These are phyloP conservation scores for Coleophora deauratella DNA, from an alignment of 2,888 invertebrate genomes.

Conservation along the genomic window DNA sequence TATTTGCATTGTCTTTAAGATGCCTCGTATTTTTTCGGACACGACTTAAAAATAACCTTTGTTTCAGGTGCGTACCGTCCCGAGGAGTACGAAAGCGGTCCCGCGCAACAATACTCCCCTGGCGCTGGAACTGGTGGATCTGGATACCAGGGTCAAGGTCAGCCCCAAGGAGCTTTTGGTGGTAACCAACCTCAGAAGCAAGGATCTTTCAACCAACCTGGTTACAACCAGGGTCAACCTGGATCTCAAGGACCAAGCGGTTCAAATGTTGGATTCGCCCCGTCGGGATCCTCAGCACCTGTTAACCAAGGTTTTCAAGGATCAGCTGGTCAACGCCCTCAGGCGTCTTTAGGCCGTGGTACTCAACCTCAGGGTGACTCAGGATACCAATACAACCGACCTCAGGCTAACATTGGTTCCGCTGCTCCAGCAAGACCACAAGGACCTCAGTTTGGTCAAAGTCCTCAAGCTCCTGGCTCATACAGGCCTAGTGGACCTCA, in stretches of 20 bases:
- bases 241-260: slow-evolving; percentile 13
- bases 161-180: slow-evolving; percentile 8
- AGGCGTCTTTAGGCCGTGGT: background rate
- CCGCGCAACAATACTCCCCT: slow-evolving; percentile 25
- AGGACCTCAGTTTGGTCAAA: background rate
- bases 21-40: no score
- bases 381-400: slow-evolving; percentile 22
- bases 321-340: background rate
- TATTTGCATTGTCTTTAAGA: no score
- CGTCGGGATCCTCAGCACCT: background rate
- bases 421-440: no score
- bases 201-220: slow-evolving; percentile 2
- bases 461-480: background rate
- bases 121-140: slow-evolving; percentile 1
- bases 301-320: slow-evolving; percentile 1
- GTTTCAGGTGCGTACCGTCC: slow-evolving; percentile 60
- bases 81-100: slow-evolving; percentile 38
- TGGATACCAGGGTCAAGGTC: slow-evolving; percentile 1
- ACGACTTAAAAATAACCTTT: no score
- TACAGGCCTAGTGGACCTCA: slow-evolving; percentile 6
- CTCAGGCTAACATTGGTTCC: slow-evolving; percentile 14
- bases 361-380: slow-evolving; percentile 13
- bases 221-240: slow-evolving; percentile 4
- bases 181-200: slow-evolving; percentile 2
- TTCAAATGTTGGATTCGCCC: slow-evolving; percentile 3